phyloP scores from a whole-genome alignment of 2,888 invertebrate genomes.

The Syrphus vitripennis region DNA sequence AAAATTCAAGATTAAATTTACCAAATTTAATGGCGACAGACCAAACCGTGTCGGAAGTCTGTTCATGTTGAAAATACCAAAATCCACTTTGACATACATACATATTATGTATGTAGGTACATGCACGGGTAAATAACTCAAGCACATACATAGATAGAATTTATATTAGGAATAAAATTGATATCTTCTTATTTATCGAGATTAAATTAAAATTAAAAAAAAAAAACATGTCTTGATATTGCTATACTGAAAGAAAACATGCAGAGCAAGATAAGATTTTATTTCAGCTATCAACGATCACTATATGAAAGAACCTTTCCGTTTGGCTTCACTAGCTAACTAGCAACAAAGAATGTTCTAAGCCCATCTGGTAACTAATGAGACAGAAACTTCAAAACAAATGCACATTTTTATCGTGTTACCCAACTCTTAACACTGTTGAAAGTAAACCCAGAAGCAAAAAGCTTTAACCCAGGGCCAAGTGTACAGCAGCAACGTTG shows the following conservation, averaged over 20 bases:
- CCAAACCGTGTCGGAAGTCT: too few relatives aligned
- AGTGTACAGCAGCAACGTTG: constrained; percentile 31
- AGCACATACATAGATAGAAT: too few relatives aligned
- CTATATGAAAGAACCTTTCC: not conserved
- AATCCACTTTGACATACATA: too few relatives aligned
- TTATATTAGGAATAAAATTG: too few relatives aligned
- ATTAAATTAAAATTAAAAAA: not conserved
- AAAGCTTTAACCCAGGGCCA: constrained; percentile 46
- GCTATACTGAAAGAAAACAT: not conserved
- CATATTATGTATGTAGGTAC: too few relatives aligned
- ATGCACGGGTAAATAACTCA: too few relatives aligned
- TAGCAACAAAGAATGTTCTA: constrained; percentile 5
- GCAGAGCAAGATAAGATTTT: not conserved
- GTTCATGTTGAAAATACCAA: too few relatives aligned
- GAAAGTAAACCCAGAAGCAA: not conserved
- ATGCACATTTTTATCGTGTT: constrained; percentile 22
- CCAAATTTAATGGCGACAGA: too few relatives aligned
- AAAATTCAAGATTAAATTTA: too few relatives aligned
- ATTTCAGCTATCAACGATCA: not conserved
- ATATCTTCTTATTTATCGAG: too few relatives aligned
- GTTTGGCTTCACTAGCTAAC: constrained; percentile 18
- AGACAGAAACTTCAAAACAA: constrained; percentile 33
- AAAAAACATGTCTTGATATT: not conserved
- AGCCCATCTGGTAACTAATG: constrained; percentile 17
- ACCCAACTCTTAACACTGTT: constrained; percentile 43